These are phyloP conservation scores for Xenentodon cancila DNA, from an alignment of 2,797 vertebrate species.

Conservation along the genomic window DNA sequence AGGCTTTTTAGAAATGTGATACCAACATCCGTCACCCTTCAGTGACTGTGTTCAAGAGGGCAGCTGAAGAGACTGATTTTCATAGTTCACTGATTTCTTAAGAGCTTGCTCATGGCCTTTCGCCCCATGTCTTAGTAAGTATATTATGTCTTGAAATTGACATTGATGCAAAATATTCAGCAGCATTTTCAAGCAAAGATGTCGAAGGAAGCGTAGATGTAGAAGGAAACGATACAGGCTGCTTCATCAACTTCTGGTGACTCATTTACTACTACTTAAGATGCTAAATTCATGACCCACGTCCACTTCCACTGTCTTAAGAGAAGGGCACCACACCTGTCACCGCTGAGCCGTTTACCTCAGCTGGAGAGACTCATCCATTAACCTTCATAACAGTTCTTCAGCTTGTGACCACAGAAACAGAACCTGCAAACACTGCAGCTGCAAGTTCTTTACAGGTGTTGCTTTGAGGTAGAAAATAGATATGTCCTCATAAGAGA, in stretches of 20 bases:
- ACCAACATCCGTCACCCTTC: slow-evolving; percentile 56
- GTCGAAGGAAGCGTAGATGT: slow-evolving; percentile 23
- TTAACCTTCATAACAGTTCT: neutral
- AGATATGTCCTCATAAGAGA: neutral
- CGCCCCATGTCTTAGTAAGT: slow-evolving; percentile 65
- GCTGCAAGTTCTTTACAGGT: slow-evolving; percentile 18
- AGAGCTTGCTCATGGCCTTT: slow-evolving; percentile 69
- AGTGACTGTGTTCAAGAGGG: slow-evolving; percentile 62
- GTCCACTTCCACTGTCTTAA: neutral
- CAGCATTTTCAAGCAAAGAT: slow-evolving; percentile 52
- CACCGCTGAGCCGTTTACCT: neutral
- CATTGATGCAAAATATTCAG: slow-evolving; percentile 64
- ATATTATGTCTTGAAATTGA: slow-evolving; percentile 65
- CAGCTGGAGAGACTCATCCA: neutral
- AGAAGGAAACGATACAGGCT: too few species aligned
- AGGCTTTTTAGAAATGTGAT: slow-evolving; percentile 70
- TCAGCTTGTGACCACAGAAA: neutral
- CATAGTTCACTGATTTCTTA: slow-evolving; percentile 76
- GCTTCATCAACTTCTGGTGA: slow-evolving; percentile 8
- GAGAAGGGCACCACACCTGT: neutral
- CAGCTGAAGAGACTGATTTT: slow-evolving; percentile 68
- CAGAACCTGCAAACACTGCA: slow-evolving; percentile 5
- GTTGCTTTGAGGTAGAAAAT: slow-evolving; percentile 5
- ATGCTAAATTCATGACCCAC: slow-evolving; percentile 7
- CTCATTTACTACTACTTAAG: neutral